Evolutionary conservation across 2,888 invertebrate genomes (phyloP).

Genomic region (Dioctria rufipes): DNA sequence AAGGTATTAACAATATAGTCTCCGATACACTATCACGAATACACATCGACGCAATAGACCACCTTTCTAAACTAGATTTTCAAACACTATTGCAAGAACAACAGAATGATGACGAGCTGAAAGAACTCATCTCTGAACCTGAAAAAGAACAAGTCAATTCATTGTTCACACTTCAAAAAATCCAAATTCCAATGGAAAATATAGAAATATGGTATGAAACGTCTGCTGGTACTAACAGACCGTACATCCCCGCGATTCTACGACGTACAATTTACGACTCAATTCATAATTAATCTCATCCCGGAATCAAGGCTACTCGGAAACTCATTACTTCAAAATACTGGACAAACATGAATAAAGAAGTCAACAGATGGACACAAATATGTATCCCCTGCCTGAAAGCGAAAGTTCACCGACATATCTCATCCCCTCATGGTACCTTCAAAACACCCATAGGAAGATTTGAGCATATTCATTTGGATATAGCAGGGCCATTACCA

Average conservation of each 20-base stretch:
- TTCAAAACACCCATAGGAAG: constrained; percentile 42
- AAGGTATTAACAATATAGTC: constrained; percentile 34
- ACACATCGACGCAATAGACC: background rate
- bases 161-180: background rate
- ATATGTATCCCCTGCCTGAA: background rate
- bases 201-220: no score
- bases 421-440: background rate
- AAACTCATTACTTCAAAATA: background rate
- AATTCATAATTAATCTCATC: constrained; percentile 8
- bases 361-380: no score
- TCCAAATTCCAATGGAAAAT: background rate
- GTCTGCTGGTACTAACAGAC: constrained; percentile 1
- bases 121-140: background rate
- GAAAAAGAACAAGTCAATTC: no score
- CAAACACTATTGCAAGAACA: no score
- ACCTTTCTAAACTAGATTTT: no score
- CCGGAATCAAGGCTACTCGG: constrained; percentile 9
- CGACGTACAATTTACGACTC: background rate
- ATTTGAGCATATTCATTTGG: constrained; percentile 12
- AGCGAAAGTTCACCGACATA: constrained; percentile 44
- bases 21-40: constrained; percentile 21
- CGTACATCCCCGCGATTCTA: constrained; percentile 20
- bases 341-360: no score
- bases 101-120: background rate
- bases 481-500: constrained; percentile 45